Evolutionary conservation across 2,888 invertebrate genomes (phyloP).

Genomic region (Crocallis elinguaria): DNA sequence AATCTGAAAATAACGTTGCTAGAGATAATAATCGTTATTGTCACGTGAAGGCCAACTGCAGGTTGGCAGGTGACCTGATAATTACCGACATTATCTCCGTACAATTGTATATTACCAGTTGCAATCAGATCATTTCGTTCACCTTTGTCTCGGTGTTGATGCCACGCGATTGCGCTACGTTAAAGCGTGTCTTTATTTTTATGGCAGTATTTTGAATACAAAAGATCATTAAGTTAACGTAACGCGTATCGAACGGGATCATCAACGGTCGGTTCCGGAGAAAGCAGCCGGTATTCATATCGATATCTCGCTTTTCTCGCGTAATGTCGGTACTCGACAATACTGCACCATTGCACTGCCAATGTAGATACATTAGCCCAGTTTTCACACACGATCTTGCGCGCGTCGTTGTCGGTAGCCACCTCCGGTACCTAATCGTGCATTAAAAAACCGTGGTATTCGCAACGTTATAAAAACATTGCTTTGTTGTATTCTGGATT

Average conservation of each 20-base stretch:
- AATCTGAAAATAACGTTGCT: slow-evolving; percentile 4
- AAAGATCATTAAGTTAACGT: slow-evolving; percentile 43
- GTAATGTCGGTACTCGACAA: slow-evolving; percentile 18
- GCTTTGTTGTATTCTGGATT: too few relatives aligned
- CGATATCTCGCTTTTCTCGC: slow-evolving; percentile 27
- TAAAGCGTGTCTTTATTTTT: neutral
- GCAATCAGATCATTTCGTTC: slow-evolving; percentile 4
- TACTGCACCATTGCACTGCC: slow-evolving; percentile 22
- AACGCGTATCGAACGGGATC: slow-evolving; percentile 45
- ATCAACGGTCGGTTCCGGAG: slow-evolving; percentile 50
- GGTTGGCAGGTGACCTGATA: slow-evolving; percentile 29
- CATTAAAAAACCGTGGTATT: neutral
- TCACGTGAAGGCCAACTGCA: slow-evolving; percentile 22
- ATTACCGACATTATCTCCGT: slow-evolving; percentile 17
- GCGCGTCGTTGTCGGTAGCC: neutral
- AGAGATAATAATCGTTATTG: slow-evolving; percentile 21
- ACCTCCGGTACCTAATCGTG: too few relatives aligned
- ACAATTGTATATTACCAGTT: slow-evolving; percentile 12
- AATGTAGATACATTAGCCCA: slow-evolving; percentile 23
- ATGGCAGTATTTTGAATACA: slow-evolving; percentile 38
- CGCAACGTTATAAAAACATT: neutral
- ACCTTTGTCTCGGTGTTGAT: neutral
- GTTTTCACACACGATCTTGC: slow-evolving; percentile 13
- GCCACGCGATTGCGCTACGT: neutral
- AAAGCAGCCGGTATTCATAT: slow-evolving; percentile 51